Evolutionary conservation across 23 tunicate species (phyloP), one percentile per base, ranked within the genome.

Genomic region (Phallusia fumigata): DNA sequence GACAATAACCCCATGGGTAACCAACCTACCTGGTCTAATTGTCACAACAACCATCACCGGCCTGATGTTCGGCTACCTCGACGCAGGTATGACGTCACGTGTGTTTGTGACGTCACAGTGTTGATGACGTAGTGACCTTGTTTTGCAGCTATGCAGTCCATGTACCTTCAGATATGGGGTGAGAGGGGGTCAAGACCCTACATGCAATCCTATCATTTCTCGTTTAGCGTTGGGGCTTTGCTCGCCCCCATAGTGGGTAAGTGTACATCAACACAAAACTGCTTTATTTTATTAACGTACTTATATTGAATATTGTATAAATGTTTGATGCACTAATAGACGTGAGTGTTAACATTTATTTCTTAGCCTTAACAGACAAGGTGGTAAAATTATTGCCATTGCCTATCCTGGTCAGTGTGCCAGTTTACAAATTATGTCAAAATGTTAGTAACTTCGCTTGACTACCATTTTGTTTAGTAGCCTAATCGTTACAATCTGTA

Each of bases 81-180:
- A 91, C 52, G 83, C 95, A 65, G 95, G 96, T 91, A 77, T 31
- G 53, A 24, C 81, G 47, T 40, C 47, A 40, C 10, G 10, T 3
- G 47, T 40, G 47, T 40, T 40, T 3, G 47, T 40, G 47, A 40
- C 47, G 47, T 40, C 47, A 40, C 47, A 40, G 47, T 40, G 47
- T 40, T 40, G 47, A 40, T 40, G 47, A 40, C 10, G 47, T 10
- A 40, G 47, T 13, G 69, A 58, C 13, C 58, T 51, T 51, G 58
- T 65, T 40, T 32, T 84, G 89, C 84, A 18, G 69, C 69, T 58
- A 34, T 84, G 88, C 94, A 89, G 50, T 80, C 88, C 10, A n/a
- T 89, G 33, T 89, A 89, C 52, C 79, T 94, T 32, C 86, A 94
- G 36, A 76, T 94, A 53, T 94, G 98, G 98, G 98, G 98, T 15